Evolutionary conservation across 2,888 invertebrate species (phyloP), one percentile per base, ranked within the genome.

Genomic region (Eulithis prunata): DNA sequence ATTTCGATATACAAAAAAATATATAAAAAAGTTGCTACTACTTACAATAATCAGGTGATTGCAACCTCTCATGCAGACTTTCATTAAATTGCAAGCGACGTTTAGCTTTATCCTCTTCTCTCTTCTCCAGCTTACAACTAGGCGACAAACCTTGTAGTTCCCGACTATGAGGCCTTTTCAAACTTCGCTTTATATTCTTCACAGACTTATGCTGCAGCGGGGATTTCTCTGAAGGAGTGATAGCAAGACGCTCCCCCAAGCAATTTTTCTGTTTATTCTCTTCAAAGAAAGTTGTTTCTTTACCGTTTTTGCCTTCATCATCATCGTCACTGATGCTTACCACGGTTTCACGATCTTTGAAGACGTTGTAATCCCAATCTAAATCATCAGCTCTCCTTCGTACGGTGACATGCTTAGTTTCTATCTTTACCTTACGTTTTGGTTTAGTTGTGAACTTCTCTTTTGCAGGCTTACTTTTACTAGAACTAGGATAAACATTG

Each of bases 161-260:
- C 21, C 86, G 78, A 69, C 91, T 91, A 52, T 88, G 89, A 0
- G 90, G 91, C 58, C 90, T 81, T 64, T 86, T 91, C 0, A 91
- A 72, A 76, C 90, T 91, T 47, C 79, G 85, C 71, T 91, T 91
- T 36, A 91, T 82, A 76, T 91, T 91, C 57, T 72, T 90, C 0
- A 89, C 74, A 47, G 79, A 78, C 55, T 69, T 82, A 0, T 79
- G 75, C 62, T 87, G 84, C 47, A 85, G 69, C 0, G 64, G 71
- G 49, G 79, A 80, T 0, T 78, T 41, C 4, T 71, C 70, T 0
- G 89, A 38, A 13, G 66, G 89, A 11, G 90, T 90, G 0, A 77
- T 74, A 3, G 75, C 74, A 2, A 70, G 72, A 14, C 68, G 56
- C 8, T 76, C 76, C 1, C 66, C 74, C 0, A 79, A 59, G 56